phyloP scores from a whole-genome alignment of 2,113 vertebrate genomes.

The Garra rufa region DNA sequence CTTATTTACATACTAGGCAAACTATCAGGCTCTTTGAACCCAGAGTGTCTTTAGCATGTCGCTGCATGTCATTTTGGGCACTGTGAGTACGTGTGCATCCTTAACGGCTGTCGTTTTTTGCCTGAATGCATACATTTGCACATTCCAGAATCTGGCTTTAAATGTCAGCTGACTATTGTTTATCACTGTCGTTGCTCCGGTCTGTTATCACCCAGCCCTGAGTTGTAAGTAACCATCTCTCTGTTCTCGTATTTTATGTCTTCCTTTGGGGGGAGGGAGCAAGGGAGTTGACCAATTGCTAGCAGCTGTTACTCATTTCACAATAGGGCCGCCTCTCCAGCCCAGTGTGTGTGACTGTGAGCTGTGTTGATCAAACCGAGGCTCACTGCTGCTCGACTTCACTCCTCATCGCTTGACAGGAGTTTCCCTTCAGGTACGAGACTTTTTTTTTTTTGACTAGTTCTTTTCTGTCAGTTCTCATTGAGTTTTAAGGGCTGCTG shows the following conservation, averaged over 20 bases:
- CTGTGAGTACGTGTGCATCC: neutral
- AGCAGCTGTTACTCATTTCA: conserved; percentile 67
- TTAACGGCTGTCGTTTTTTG: neutral
- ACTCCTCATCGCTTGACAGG: conserved; percentile 25
- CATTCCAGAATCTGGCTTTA: neutral
- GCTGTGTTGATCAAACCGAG: neutral
- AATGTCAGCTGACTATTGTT: neutral
- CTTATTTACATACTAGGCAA: too few species aligned
- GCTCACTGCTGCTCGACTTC: neutral
- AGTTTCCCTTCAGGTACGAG: conserved; percentile 40
- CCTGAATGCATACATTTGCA: neutral
- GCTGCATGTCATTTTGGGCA: neutral
- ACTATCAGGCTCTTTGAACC: neutral
- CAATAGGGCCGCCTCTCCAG: conserved; percentile 39
- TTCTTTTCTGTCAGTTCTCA: neutral
- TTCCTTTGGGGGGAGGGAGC: neutral
- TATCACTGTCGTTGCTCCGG: neutral
- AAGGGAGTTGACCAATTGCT: conserved; percentile 44
- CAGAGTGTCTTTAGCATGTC: neutral
- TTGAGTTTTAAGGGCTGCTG: neutral
- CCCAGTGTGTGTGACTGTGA: neutral
- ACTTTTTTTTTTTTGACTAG: neutral
- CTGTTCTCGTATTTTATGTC: neutral
- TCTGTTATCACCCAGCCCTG: conserved; percentile 1
- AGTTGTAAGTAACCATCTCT: neutral